Evolutionary conservation across 2,888 invertebrate species (phyloP).

Genomic region (Chrysolina americana): DNA sequence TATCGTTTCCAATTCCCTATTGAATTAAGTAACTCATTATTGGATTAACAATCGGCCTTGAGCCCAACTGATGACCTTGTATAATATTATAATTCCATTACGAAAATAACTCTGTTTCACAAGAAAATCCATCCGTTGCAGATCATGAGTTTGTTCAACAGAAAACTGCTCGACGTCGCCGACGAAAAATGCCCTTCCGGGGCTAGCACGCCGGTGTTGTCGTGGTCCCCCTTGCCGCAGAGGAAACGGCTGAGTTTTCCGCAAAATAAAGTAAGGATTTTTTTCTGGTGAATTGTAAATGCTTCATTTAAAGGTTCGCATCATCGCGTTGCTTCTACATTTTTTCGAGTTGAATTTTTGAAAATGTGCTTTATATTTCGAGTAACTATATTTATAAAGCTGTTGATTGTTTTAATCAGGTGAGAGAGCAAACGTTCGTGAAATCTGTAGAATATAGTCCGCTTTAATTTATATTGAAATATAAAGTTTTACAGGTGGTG

Average conservation of each 20-base stretch:
- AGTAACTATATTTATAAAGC: no score
- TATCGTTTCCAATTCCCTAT: not conserved
- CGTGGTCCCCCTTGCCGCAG: conserved; percentile 59
- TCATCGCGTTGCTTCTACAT: no score
- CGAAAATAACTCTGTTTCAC: conserved; percentile 6
- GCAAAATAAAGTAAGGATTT: conserved; percentile 46
- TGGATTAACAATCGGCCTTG: not conserved
- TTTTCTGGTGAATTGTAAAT: not conserved
- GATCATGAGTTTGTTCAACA: conserved; percentile 3
- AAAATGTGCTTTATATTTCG: no score
- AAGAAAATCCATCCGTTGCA: not conserved
- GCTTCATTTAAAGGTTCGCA: not conserved
- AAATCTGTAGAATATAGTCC: no score
- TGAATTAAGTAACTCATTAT: not conserved
- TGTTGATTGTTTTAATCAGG: no score
- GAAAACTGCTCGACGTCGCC: not conserved
- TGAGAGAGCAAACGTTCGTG: no score
- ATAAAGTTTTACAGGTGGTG: no score
- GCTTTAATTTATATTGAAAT: no score
- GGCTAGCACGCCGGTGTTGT: conserved; percentile 52
- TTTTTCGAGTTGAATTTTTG: no score
- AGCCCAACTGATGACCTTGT: not conserved
- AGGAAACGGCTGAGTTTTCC: conserved; percentile 53
- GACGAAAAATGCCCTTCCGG: conserved; percentile 37
- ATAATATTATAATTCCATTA: conserved; percentile 32